These are phyloP conservation scores for Drosophila monieri DNA, from an alignment of 2,888 invertebrate genomes.

Conservation along the genomic window DNA sequence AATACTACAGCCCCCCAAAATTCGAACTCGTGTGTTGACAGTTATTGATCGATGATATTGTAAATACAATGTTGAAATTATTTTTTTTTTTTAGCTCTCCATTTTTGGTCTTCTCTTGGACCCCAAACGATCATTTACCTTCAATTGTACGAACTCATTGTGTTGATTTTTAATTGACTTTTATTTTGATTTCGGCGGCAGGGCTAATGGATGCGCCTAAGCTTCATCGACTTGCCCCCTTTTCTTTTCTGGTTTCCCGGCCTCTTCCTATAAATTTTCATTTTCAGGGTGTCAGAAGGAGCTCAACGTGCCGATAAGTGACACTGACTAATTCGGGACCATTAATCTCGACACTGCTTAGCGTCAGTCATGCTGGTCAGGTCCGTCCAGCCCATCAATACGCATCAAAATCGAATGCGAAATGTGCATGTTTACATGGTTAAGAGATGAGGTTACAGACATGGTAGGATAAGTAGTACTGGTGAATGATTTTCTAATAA, in stretches of 20 bases:
- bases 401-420: conserved; percentile 60
- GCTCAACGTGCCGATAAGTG: conserved; percentile 59
- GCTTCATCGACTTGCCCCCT: conserved; percentile 14
- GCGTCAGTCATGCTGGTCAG: conserved; percentile 55
- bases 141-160: conserved; percentile 59
- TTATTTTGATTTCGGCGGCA: conserved; percentile 59
- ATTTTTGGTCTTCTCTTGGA: conserved; percentile 25
- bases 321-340: conserved; percentile 75
- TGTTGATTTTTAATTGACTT: conserved; percentile 59
- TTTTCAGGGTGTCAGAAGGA: conserved; percentile 37
- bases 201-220: conserved; percentile 51
- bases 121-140: conserved; percentile 43
- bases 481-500: too few relatives aligned
- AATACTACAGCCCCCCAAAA: conserved; percentile 10
- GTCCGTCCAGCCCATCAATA: conserved; percentile 61
- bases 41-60: conserved; percentile 77
- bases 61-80: conserved; percentile 71
- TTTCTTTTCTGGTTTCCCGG: neutral
- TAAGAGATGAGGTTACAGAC: conserved; percentile 7
- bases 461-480: neutral
- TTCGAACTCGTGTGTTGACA: conserved; percentile 65
- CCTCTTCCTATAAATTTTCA: neutral
- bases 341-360: conserved; percentile 76
- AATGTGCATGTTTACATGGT: conserved; percentile 35
- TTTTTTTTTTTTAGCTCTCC: conserved; percentile 65